Conservation (phyloP, 2,797 vertebrate genomes). For the Salarias fasciatus region DNA sequence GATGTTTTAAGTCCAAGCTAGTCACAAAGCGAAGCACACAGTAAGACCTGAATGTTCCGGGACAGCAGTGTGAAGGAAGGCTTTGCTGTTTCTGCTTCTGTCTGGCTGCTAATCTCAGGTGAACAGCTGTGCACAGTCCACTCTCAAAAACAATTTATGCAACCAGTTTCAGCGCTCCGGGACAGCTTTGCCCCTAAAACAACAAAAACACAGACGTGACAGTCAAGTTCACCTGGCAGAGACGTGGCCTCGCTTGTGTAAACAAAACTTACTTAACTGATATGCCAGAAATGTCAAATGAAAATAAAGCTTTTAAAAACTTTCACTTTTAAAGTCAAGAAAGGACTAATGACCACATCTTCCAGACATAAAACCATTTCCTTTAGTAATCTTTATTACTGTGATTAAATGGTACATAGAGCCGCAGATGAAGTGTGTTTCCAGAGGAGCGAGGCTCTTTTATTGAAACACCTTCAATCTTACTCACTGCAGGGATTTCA, state of each 20-base stretch:
- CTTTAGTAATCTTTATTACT: conserved; percentile 12
- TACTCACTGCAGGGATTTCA: conserved; percentile 9
- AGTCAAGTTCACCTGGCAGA: not conserved
- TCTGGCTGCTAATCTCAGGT: conserved; percentile 25
- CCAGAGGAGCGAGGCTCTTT: not conserved
- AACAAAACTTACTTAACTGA: not conserved
- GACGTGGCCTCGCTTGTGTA: not conserved
- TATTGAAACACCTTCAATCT: conserved; percentile 7
- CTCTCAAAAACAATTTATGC: conserved; percentile 29
- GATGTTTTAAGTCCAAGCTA: not conserved
- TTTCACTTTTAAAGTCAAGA: no score
- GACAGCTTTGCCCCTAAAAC: conserved; percentile 14
- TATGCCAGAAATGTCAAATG: no score
- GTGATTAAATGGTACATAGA: conserved; percentile 11
- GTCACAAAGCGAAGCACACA: conserved; percentile 26
- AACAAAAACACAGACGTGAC: not conserved
- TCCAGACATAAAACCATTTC: conserved; percentile 7
- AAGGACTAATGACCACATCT: no score
- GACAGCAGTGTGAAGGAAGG: not conserved
- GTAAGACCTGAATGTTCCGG: conserved; percentile 14
- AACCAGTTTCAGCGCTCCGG: conserved; percentile 36
- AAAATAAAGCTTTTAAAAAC: no score
- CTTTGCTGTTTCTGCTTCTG: conserved; percentile 23
- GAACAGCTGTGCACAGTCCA: conserved; percentile 20
- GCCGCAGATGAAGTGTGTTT: conserved; percentile 5